These are phyloP conservation scores for Patella ulyssiponensis DNA, from an alignment of 2,888 invertebrate genomes.

Conservation along the genomic window DNA sequence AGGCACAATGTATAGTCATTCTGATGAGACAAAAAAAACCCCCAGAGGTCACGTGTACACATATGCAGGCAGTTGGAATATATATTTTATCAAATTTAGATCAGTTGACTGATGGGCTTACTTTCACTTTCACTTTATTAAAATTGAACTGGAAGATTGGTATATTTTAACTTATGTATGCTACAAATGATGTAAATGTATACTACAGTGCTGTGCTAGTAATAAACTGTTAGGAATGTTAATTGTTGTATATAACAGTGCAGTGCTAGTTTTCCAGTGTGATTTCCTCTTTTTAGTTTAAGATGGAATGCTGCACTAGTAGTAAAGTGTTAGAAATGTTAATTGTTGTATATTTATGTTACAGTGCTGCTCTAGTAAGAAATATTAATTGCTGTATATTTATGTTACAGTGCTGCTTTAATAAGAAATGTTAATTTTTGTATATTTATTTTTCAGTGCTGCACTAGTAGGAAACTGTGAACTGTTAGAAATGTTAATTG, in stretches of 20 bases:
- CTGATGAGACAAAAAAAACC: too few species aligned
- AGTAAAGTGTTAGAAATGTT: slow-evolving; percentile 37
- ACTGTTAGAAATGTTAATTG: slow-evolving; percentile 46
- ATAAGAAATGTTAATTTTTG: slow-evolving; percentile 43
- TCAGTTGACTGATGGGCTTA: too few species aligned
- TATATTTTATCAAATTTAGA: too few species aligned
- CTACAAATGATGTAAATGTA: too few species aligned
- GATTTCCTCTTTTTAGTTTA: too few species aligned
- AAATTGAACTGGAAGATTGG: too few species aligned
- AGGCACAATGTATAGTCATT: too few species aligned
- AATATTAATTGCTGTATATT: slow-evolving; percentile 28
- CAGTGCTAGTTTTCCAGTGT: slow-evolving; percentile 31
- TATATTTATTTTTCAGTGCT: slow-evolving; percentile 44
- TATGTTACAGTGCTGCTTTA: slow-evolving; percentile 48
- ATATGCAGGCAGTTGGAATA: too few species aligned
- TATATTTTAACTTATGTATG: too few species aligned
- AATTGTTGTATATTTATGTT: too few species aligned
- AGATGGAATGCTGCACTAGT: neutral
- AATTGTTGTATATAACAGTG: slow-evolving; percentile 44
- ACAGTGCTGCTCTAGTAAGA: slow-evolving; percentile 27
- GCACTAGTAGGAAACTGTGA: slow-evolving; percentile 46
- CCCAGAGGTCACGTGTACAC: too few species aligned
- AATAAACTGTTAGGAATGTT: slow-evolving; percentile 45
- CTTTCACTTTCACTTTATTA: too few species aligned
- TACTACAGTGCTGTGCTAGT: neutral